These are phyloP conservation scores for Parnassius mnemosyne DNA, from an alignment of 2,888 invertebrate genomes.

Conservation along the genomic window DNA sequence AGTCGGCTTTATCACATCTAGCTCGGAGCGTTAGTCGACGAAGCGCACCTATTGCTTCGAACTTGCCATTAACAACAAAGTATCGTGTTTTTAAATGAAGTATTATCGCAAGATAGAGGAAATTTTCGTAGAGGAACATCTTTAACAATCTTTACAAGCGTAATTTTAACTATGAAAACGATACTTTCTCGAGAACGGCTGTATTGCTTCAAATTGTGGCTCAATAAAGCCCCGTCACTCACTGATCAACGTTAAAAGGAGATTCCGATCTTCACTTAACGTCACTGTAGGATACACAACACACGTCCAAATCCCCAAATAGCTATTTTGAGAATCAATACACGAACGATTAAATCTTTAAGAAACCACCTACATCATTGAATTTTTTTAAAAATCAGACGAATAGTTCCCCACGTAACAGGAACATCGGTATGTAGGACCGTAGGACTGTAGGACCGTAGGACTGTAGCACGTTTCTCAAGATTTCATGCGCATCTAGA, in stretches of 20 bases:
- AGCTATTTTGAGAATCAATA: background rate
- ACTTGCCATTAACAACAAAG: constrained; percentile 6
- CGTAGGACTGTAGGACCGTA: too few relatives aligned
- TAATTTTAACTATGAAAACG: background rate
- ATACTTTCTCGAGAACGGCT: constrained; percentile 18
- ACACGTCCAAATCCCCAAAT: background rate
- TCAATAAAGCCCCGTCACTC: constrained; percentile 19
- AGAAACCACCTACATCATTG: too few relatives aligned
- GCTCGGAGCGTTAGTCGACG: background rate
- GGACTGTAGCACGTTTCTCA: too few relatives aligned
- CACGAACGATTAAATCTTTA: background rate
- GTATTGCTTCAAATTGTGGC: constrained; percentile 17
- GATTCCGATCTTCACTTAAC: constrained; percentile 12
- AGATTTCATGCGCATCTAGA: too few relatives aligned
- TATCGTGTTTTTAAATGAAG: constrained; percentile 7
- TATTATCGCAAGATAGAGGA: too few relatives aligned
- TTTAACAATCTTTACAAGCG: too few relatives aligned
- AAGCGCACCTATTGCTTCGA: constrained; percentile 4
- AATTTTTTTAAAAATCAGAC: too few relatives aligned
- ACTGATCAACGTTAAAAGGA: constrained; percentile 7
- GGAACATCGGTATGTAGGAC: too few relatives aligned
- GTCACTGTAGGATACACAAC: constrained; percentile 1
- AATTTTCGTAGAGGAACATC: too few relatives aligned
- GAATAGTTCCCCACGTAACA: too few relatives aligned
- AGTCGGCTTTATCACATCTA: constrained; percentile 19